These are phyloP conservation scores for Hirtodrosophila histrioides DNA, from an alignment of 2,888 invertebrate species.

Conservation along the genomic window DNA sequence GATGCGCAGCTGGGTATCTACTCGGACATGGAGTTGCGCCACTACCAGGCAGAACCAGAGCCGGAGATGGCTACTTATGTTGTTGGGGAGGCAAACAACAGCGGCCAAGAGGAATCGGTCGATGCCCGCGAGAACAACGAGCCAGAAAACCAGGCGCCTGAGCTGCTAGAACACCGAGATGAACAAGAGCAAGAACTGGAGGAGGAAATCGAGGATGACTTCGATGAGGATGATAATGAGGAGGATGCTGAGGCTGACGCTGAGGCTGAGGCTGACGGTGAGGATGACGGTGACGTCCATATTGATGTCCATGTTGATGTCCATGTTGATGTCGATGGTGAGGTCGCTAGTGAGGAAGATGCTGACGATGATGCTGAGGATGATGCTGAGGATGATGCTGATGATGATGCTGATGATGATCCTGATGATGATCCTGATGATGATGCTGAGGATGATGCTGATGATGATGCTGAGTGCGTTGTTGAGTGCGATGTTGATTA, in stretches of 20 bases:
- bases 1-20: slow-evolving; percentile 48
- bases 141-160: slow-evolving; percentile 4
- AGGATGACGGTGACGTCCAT: slow-evolving; percentile 15
- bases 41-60: slow-evolving; percentile 20
- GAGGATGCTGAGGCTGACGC: background rate
- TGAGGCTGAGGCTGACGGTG: slow-evolving; percentile 6
- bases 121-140: slow-evolving; percentile 39
- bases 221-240: background rate
- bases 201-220: slow-evolving; percentile 19
- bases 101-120: background rate
- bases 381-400: slow-evolving; percentile 4
- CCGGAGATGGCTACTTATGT: slow-evolving; percentile 31
- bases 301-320: no score
- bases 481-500: slow-evolving; percentile 17
- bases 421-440: slow-evolving; percentile 12
- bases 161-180: slow-evolving; percentile 21
- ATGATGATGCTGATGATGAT: slow-evolving; percentile 20
- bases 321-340: background rate
- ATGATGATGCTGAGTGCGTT: slow-evolving; percentile 30
- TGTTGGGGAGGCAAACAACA: slow-evolving; percentile 29
- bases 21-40: slow-evolving; percentile 43
- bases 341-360: no score
- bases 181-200: slow-evolving; percentile 19
- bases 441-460: slow-evolving; percentile 22
- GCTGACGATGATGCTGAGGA: slow-evolving; percentile 3